phyloP scores from a whole-genome alignment of 2,797 vertebrate genomes.

The Xiphophorus birchmanni region DNA sequence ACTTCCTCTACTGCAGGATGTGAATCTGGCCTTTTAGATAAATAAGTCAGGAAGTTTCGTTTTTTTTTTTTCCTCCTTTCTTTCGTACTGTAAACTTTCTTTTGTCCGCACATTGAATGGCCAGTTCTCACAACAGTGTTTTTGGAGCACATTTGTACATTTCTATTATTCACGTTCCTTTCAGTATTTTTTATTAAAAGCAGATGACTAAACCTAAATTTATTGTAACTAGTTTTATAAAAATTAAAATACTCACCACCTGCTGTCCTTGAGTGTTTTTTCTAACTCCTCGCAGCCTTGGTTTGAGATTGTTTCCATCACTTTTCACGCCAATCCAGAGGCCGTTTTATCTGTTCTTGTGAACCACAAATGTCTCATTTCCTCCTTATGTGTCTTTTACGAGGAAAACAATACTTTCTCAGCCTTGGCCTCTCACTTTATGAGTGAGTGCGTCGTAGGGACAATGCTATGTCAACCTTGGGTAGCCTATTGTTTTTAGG shows the following conservation, averaged over 20 bases:
- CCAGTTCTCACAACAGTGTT: constrained; percentile 12
- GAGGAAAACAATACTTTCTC: constrained; percentile 60
- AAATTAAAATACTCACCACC: constrained; percentile 72
- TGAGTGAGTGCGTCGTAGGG: constrained; percentile 38
- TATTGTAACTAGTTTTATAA: constrained; percentile 81
- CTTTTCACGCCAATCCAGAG: constrained; percentile 8
- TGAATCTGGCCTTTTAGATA: constrained; percentile 68
- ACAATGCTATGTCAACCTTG: constrained; percentile 69
- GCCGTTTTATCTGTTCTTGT: constrained; percentile 28
- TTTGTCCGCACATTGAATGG: constrained; percentile 11
- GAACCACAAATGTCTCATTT: constrained; percentile 36
- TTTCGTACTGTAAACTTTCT: constrained; percentile 1
- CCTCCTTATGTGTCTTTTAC: constrained; percentile 42
- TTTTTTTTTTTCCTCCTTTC: constrained; percentile 18
- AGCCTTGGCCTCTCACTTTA: constrained; percentile 46
- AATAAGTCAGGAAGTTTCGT: constrained; percentile 61
- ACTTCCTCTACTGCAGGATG: constrained; percentile 77
- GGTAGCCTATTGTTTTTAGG: constrained; percentile 59
- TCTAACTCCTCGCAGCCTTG: background rate
- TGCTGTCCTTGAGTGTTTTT: background rate
- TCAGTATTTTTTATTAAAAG: constrained; percentile 69
- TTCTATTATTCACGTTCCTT: constrained; percentile 57
- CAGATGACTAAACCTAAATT: constrained; percentile 60
- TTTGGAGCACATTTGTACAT: constrained; percentile 75
- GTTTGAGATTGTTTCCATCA: background rate